phyloP scores from a whole-genome alignment of 2,113 vertebrate genomes.

The Falcunculus frontatus region DNA sequence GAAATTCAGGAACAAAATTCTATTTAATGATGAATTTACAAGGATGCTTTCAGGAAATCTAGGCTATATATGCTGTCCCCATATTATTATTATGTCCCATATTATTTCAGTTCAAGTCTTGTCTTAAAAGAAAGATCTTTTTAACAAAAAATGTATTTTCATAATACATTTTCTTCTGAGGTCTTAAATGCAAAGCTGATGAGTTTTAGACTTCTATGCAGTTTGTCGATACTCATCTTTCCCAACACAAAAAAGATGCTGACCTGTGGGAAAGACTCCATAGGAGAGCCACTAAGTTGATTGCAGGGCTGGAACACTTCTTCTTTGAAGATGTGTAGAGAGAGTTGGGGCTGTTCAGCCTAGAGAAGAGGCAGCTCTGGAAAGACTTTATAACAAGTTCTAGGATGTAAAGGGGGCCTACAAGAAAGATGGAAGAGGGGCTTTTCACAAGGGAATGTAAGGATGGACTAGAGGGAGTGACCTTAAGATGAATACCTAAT shows the following conservation, averaged over 20 bases:
- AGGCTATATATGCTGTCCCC: not conserved
- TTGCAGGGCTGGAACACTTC: not conserved
- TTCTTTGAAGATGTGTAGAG: not conserved
- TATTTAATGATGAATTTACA: not conserved
- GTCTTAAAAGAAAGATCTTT: not conserved
- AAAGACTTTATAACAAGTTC: not conserved
- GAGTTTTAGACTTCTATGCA: not conserved
- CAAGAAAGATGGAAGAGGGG: not conserved
- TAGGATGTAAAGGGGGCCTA: not conserved
- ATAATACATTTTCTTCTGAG: not conserved
- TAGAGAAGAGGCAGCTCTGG: not conserved
- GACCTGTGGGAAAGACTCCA: not conserved
- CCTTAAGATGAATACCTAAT: accelerated
- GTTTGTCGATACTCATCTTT: not conserved
- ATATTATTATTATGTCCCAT: not conserved
- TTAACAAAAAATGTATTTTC: no score
- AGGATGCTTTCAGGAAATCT: not conserved
- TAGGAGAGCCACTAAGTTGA: not conserved
- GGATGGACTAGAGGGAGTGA: not conserved
- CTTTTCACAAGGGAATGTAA: not conserved
- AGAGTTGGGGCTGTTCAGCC: not conserved
- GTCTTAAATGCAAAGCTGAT: not conserved
- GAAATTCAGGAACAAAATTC: not conserved
- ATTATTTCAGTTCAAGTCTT: not conserved
- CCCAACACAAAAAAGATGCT: not conserved